These are phyloP conservation scores for Caenorhabditis plicata DNA, from an alignment of 2,888 invertebrate species.

Conservation along the genomic window DNA sequence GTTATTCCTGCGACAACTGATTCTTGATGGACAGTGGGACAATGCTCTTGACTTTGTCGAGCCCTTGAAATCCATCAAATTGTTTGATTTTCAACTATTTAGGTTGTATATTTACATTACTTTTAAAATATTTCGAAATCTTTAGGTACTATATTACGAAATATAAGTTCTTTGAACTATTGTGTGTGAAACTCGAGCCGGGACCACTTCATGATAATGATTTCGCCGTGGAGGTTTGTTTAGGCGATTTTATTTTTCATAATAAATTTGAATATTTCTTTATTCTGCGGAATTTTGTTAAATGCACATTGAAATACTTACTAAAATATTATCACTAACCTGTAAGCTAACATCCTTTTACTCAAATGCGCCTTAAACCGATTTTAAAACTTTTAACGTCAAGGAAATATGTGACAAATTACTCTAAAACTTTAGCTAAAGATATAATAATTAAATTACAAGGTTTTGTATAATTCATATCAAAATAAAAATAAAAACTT, in stretches of 20 bases:
- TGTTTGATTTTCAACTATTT: conserved; percentile 73
- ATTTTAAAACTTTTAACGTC: no score
- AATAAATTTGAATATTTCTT: no score
- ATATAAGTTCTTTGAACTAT: conserved; percentile 88
- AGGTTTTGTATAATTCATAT: no score
- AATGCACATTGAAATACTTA: no score
- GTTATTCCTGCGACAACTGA: conserved; percentile 78
- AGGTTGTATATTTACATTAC: conserved; percentile 12
- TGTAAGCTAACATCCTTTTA: no score
- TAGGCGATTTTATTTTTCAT: neutral
- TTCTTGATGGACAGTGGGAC: conserved; percentile 96
- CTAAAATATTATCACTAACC: no score
- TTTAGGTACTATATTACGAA: conserved; percentile 85
- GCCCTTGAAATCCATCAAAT: conserved; percentile 76
- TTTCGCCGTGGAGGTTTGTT: conserved; percentile 77
- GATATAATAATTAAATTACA: no score
- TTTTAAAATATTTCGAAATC: conserved; percentile 17
- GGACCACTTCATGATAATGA: conserved; percentile 76
- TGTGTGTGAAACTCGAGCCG: conserved; percentile 88
- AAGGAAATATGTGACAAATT: no score
- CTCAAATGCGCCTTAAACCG: no score
- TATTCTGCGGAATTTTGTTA: no score
- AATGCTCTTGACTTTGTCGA: conserved; percentile 93
- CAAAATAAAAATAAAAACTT: no score
- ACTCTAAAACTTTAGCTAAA: no score